Evolutionary conservation across 2,113 vertebrate species (phyloP).

Genomic region (Heloderma charlesbogerti): DNA sequence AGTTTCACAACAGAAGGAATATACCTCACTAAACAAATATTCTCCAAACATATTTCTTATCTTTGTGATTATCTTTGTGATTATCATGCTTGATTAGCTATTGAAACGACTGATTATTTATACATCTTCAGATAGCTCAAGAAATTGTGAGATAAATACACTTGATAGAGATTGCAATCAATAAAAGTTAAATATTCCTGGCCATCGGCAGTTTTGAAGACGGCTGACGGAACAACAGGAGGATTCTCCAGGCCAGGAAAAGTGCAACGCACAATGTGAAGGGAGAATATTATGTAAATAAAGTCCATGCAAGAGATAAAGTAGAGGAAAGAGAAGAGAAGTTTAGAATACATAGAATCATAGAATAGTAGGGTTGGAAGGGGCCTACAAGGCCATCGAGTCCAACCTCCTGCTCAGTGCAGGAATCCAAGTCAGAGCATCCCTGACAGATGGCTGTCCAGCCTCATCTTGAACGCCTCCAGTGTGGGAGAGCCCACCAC

Average conservation of each 20-base stretch:
- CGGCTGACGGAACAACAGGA: neutral
- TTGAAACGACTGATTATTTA: neutral
- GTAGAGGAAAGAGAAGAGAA: too few species aligned
- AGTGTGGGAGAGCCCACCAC: too few species aligned
- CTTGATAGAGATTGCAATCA: neutral
- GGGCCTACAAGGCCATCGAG: too few species aligned
- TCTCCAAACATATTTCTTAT: neutral
- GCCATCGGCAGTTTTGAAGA: neutral
- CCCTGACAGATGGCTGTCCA: too few species aligned
- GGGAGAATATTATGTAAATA: neutral
- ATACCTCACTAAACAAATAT: neutral
- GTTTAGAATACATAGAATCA: neutral
- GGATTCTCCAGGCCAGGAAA: neutral
- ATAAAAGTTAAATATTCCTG: neutral
- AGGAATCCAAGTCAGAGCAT: too few species aligned
- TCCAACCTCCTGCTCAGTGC: too few species aligned
- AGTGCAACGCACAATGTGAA: neutral
- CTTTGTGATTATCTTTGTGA: neutral
- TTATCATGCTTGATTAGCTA: neutral
- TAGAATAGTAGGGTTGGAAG: too few species aligned
- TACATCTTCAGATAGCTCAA: neutral
- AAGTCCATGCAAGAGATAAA: neutral
- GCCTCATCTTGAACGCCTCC: too few species aligned
- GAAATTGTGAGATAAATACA: neutral
- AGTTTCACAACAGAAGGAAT: conserved; percentile 20